Evolutionary conservation across 2,113 vertebrate genomes (phyloP), one percentile per base, ranked within the genome.

Genomic region (Thalassoma bifasciatum): DNA sequence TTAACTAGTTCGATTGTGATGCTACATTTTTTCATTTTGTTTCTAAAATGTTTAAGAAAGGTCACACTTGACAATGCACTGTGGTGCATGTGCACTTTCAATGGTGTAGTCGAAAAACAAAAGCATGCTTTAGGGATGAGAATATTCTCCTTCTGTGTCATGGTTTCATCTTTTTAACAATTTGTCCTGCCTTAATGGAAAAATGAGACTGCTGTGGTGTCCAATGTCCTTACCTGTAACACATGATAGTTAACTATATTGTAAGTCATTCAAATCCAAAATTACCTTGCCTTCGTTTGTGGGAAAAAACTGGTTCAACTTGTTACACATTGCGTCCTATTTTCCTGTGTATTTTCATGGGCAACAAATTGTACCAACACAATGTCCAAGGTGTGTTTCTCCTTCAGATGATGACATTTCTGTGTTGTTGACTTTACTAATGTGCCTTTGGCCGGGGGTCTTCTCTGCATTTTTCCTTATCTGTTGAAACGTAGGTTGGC

Each of bases 401-500:
- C 66, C 40, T 57, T 52, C 16, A 8, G 50, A 66, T 61, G 46
- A 23, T 63, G 68, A 74, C 51, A 72, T 19, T 50, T 73, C 11
- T 69, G 66, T 80, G 40, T 46, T 22, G 46, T 75, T 37, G 21
- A 67, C 22, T 30, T 83, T 72, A 67, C 75, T 80, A 46, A 68
- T 67, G 83, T 89, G 83, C 88, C 81, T 87, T 89, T 81, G 36
- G 63, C 71, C 59, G 36, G 37, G 40, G 44, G 50, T 75, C 30
- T 69, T 76, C 9, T 47, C 30, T 50, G 8, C 44, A 23, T 52
- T 72, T 58, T 40, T 40, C 38, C 3, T 4, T 4, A 30, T 4
- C 30, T 30, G 30, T 30, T 30, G 6, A 30, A 30, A 30, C 30
- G 6, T 30, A n/a, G 30, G 30, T 30, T 30, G 30, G 30, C 30